Evolutionary conservation across 23 tunicate genomes (phyloP), one percentile per base, ranked within the genome.

Genomic region (Clavelina lepadiformis): DNA sequence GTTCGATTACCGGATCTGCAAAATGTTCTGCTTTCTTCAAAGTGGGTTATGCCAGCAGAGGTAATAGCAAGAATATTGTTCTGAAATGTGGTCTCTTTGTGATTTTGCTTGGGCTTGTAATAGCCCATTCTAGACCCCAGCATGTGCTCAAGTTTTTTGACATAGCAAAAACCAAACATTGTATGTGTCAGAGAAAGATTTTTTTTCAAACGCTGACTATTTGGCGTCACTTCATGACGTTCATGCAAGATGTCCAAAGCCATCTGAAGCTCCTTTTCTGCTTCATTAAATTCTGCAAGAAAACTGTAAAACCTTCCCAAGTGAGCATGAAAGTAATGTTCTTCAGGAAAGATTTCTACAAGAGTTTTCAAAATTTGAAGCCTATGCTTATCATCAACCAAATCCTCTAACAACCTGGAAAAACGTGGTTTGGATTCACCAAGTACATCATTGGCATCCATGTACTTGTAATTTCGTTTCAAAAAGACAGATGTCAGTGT

Each of bases 251-350:
- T 38, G 27, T 64, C 63, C 44, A 81, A 56, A 30, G 88, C 88
- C 1, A 33, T 63, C 21, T 41, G 56, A 28, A 81, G 51, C 5
- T 66, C 65, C 20, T 41, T 51, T 45, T 81, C 88, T 3, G 88
- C 88, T 24, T 64, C 66, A 1, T 73, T 49, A 56, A 58, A 81
- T 8, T 35, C 36, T 28, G 46, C 38, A 31, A 33, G 52, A 30
- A 54, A 56, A 34, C 78, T 77, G 18, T 46, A 65, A 45, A 81
- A 35, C 24, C 88, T 65, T 22, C 88, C 88, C 1, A 72, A 57
- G 66, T 81, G 88, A 3, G 88, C 88, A 61, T 72, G 75, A 61
- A 81, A 81, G 56, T 81, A 74, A 13, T 60, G 22, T 52, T 81
- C 24, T 22, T 29, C 0, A 3, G 88, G 88, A 65, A 81, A 81